These are phyloP conservation scores for Phaenicophaeus curvirostris DNA, from an alignment of 2,797 vertebrate species.

Conservation along the genomic window DNA sequence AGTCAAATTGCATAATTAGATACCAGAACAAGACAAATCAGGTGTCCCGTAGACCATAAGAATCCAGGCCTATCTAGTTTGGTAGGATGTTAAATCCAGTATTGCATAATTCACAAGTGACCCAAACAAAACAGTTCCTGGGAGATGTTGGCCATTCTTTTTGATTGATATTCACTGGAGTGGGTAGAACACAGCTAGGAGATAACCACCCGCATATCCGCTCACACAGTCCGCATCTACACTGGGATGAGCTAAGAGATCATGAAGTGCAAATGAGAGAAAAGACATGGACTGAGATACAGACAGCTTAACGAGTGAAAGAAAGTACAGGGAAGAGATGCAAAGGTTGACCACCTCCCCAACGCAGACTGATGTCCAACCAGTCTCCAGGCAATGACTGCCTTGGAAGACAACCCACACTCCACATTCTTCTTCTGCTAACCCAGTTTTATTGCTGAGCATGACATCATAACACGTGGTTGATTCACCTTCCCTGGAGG, in stretches of 20 bases:
- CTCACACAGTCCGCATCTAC: background rate
- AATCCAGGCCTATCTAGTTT: background rate
- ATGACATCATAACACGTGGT: background rate
- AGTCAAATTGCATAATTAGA: background rate
- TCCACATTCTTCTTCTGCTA: background rate
- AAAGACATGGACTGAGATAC: background rate
- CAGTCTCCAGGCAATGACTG: background rate
- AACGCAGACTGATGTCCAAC: background rate
- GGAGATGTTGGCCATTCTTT: background rate
- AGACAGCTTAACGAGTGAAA: background rate
- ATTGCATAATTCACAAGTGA: background rate
- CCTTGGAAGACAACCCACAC: background rate
- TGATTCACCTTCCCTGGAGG: too few species aligned
- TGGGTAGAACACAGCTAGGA: background rate
- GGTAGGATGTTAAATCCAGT: background rate
- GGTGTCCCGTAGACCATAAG: background rate
- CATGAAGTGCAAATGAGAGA: background rate
- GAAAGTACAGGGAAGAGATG: background rate
- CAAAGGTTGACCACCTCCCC: background rate
- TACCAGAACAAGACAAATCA: background rate
- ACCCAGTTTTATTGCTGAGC: background rate
- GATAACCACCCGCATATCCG: background rate
- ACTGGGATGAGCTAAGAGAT: background rate
- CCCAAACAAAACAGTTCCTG: background rate
- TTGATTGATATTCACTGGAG: background rate